Conservation (phyloP, 2,113 vertebrate species). For the Gadus chalcogrammus region DNA sequence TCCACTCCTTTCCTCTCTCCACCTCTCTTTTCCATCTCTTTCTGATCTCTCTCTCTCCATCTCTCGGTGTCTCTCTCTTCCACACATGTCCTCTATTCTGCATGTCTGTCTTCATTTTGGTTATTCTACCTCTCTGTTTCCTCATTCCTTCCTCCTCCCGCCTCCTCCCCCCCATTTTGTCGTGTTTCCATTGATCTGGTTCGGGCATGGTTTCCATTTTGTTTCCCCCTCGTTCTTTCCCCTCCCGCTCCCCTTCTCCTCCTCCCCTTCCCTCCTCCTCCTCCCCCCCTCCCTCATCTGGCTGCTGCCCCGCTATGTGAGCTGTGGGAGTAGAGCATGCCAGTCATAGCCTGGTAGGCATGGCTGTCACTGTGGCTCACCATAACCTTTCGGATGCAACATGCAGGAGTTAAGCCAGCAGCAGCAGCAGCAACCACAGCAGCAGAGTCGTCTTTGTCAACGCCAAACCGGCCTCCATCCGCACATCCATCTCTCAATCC, state of each 20-base stretch:
- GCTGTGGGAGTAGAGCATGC: slow-evolving; percentile 46
- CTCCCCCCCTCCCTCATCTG: slow-evolving; percentile 15
- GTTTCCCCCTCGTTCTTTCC: not conserved
- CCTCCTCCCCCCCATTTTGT: not conserved
- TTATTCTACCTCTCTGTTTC: not conserved
- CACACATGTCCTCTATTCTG: no score
- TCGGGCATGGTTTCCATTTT: not conserved
- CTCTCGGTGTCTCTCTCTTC: slow-evolving; percentile 8
- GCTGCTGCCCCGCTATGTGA: slow-evolving; percentile 25
- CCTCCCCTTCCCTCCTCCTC: slow-evolving; percentile 6
- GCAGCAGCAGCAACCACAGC: slow-evolving; percentile 20
- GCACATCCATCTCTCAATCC: slow-evolving; percentile 34
- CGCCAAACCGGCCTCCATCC: not conserved
- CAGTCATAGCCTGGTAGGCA: slow-evolving; percentile 62
- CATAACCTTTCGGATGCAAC: slow-evolving; percentile 69
- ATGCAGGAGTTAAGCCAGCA: slow-evolving; percentile 66
- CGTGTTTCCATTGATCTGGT: not conserved
- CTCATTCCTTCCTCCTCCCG: not conserved
- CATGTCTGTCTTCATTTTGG: no score
- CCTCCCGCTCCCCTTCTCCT: slow-evolving; percentile 18
- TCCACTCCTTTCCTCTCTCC: no score
- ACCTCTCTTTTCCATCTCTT: not conserved
- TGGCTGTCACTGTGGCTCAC: slow-evolving; percentile 67
- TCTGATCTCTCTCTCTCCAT: not conserved
- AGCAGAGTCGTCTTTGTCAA: no score